phyloP scores from a whole-genome alignment of 1,140 invertebrate genomes.

The Frieseomelitta varia region DNA sequence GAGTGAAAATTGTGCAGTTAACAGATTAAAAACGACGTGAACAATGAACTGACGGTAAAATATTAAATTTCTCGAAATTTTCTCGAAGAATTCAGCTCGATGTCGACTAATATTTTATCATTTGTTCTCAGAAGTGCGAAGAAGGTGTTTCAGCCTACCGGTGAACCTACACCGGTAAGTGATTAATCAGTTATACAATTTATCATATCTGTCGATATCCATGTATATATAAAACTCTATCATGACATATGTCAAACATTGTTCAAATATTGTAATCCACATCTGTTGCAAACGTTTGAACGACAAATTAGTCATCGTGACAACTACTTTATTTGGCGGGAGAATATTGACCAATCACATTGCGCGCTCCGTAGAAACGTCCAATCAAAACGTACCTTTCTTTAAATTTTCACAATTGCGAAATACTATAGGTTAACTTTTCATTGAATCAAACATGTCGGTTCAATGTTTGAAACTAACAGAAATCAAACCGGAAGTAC shows the following conservation, averaged over 20 bases:
- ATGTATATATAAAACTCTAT: neutral
- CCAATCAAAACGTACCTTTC: too few relatives aligned
- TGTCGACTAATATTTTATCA: neutral
- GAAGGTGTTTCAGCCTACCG: neutral
- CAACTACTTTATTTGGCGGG: neutral
- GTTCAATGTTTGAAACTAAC: neutral
- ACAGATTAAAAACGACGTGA: neutral
- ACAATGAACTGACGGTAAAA: too few relatives aligned
- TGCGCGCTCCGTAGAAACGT: neutral
- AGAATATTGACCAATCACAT: neutral
- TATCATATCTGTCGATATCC: neutral
- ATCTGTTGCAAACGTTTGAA: too few relatives aligned
- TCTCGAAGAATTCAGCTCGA: conserved; percentile 1
- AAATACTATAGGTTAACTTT: neutral
- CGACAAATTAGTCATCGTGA: neutral
- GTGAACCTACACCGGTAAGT: neutral
- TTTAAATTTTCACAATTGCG: neutral
- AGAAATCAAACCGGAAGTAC: neutral
- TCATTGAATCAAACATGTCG: neutral
- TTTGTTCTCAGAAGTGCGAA: neutral
- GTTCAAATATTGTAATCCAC: neutral
- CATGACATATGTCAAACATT: too few relatives aligned
- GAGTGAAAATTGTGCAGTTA: neutral
- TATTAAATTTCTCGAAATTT: neutral
- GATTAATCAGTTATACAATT: neutral